Percentiles rank a stretch among this genome's conserved stretches.
phyloP scores from a whole-genome alignment of 2,888 invertebrate genomes.

The Ptychoptera albimana region DNA sequence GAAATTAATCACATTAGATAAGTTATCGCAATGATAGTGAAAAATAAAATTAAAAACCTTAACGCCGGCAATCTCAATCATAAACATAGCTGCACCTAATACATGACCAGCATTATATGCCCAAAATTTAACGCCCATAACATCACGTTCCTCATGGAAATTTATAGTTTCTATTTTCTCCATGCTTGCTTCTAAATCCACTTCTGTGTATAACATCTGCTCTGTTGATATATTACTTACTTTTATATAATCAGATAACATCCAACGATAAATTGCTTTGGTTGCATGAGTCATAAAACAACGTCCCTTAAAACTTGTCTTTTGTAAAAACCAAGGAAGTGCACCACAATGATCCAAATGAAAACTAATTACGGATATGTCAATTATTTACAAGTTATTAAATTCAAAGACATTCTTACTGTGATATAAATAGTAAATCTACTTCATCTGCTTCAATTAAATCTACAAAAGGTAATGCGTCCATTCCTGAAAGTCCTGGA shows the following conservation, averaged over 20 bases:
- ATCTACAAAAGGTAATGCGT: slow-evolving; percentile 95
- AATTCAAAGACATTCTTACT: slow-evolving; percentile 43
- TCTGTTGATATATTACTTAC: slow-evolving; percentile 95
- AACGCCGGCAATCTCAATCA: slow-evolving; percentile 99
- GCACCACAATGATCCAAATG: slow-evolving; percentile 98
- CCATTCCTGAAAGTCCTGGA: slow-evolving; percentile 93
- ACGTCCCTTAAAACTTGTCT: slow-evolving; percentile 92
- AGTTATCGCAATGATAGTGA: not conserved
- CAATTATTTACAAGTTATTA: not conserved
- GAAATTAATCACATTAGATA: slow-evolving; percentile 10
- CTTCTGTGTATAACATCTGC: slow-evolving; percentile 94
- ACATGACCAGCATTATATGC: slow-evolving; percentile 99
- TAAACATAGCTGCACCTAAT: slow-evolving; percentile 98
- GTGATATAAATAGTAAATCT: slow-evolving; percentile 84
- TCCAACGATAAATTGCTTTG: slow-evolving; percentile 97
- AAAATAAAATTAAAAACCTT: slow-evolving; percentile 36
- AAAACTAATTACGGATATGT: slow-evolving; percentile 46
- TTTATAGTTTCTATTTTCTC: slow-evolving; percentile 97
- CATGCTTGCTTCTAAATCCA: slow-evolving; percentile 94
- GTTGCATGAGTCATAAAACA: slow-evolving; percentile 99
- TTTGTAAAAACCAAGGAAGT: slow-evolving; percentile 91
- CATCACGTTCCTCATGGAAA: slow-evolving; percentile 95
- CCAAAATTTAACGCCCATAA: slow-evolving; percentile 94
- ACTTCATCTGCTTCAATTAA: slow-evolving; percentile 96
- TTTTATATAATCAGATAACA: slow-evolving; percentile 97